These are phyloP conservation scores for Nesogale talazaci DNA, from an alignment of 2,113 vertebrate species.

Conservation along the genomic window DNA sequence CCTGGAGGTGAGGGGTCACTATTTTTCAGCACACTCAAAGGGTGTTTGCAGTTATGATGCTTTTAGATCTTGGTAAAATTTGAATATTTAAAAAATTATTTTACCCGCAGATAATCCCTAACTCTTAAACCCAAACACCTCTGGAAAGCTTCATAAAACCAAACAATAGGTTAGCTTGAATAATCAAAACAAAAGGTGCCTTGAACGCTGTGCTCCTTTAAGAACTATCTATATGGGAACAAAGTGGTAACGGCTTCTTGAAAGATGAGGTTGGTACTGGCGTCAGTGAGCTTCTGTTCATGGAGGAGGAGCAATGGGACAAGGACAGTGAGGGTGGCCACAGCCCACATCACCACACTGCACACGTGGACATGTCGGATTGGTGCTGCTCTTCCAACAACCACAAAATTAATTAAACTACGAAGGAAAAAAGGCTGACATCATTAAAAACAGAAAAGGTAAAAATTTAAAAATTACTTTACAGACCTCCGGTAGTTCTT, in stretches of 20 bases:
- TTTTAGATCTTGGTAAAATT: conserved; percentile 56
- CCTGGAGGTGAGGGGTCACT: conserved; percentile 3
- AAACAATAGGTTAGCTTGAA: too few relatives aligned
- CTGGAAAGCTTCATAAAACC: too few relatives aligned
- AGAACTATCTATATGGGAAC: not conserved
- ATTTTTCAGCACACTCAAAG: conserved; percentile 19
- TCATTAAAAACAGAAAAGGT: not conserved
- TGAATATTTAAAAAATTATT: not conserved
- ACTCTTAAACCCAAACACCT: too few relatives aligned
- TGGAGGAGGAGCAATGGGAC: not conserved
- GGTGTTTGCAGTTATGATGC: conserved; percentile 57
- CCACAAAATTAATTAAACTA: not conserved
- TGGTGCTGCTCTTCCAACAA: not conserved
- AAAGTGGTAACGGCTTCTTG: not conserved
- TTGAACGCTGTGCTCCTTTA: not conserved
- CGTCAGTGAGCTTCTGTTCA: not conserved
- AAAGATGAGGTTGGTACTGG: not conserved
- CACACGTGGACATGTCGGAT: not conserved
- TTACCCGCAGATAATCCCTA: too few relatives aligned
- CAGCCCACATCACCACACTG: not conserved
- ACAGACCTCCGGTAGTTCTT: conserved; percentile 96
- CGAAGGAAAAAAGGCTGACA: not conserved
- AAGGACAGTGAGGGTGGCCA: not conserved
- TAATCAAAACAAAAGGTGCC: not conserved
- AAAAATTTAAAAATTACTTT: conserved; percentile 51